Base-by-base conservation (phyloP, 2,888 invertebrate species). In the Cataglyphis cursor region DNA sequence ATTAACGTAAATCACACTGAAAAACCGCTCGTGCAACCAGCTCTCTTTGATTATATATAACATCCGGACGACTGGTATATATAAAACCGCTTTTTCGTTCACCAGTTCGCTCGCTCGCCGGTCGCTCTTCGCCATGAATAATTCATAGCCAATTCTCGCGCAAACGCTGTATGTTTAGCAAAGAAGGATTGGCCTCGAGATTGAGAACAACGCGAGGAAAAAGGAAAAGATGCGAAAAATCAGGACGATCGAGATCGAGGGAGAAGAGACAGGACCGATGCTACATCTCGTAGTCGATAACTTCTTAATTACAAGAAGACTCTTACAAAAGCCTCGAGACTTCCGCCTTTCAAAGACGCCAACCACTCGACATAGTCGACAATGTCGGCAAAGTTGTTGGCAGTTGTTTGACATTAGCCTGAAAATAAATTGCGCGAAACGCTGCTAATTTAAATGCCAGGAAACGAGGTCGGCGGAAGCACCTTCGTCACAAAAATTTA, bases 1-100 rank as follows among this genome's bases (percentile, higher is more conserved):
- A 93, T 93, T 93, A 93, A 90, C 92, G 91, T 93, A 92, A 93
- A 93, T 93, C 91, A 92, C 90, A 90, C 88, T 81, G 83, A 81
- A 86, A 88, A 90, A 85, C 88, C 72, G 72, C 24, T 84, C 75
- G 62, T 80, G 54, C 83, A 68, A 70, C 61, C 84, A 41, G 78
- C 73, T 61, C 59, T 44, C 76, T 57, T 57, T 44, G 75, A 82
- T 88, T 87, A 87, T 89, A 75, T 87, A 88, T 78, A 85, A 73
- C 83, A 76, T 90, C 85, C 90, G 88, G 86, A 44, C 78, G 74
- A 82, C 72, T 85, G 41, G 73, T 85, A 76, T 85, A 76, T 85
- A 84, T 87, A 85, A 78, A 87, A 83, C 76, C 66, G 81, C 81
- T 86, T 89, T 89, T 89, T 90, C 87, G 80, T 61, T 41, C 73